phyloP scores from a whole-genome alignment of 2,113 vertebrate species.

The Hyperopisus bebe region DNA sequence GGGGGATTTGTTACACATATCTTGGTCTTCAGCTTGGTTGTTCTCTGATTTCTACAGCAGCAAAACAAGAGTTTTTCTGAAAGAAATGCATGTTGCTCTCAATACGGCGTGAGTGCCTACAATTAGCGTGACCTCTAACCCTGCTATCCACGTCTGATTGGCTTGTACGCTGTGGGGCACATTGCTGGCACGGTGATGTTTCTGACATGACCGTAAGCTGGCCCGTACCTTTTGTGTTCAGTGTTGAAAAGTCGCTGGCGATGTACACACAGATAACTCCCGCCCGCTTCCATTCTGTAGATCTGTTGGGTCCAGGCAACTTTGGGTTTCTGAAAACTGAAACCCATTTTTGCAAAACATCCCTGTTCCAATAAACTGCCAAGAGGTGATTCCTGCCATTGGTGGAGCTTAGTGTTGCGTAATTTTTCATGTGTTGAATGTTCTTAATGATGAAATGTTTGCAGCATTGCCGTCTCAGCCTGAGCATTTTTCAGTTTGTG shows the following conservation, averaged over 20 bases:
- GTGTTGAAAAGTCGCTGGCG: conserved; percentile 27
- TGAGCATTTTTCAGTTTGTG: not conserved
- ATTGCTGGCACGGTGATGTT: not conserved
- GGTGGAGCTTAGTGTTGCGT: conserved; percentile 19
- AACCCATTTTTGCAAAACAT: conserved; percentile 25
- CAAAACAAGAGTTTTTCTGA: conserved; percentile 64
- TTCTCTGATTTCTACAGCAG: conserved; percentile 41
- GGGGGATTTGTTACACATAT: not conserved
- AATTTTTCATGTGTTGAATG: conserved; percentile 6
- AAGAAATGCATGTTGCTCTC: conserved; percentile 61
- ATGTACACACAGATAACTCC: conserved; percentile 19
- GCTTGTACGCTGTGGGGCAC: not conserved
- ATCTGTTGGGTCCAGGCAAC: conserved; percentile 28
- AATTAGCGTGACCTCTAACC: conserved; percentile 66
- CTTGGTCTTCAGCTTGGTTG: not conserved
- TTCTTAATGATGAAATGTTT: not conserved
- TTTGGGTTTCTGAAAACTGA: conserved; percentile 19
- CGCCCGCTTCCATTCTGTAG: conserved; percentile 21
- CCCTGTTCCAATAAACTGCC: conserved; percentile 30
- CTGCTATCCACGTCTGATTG: conserved; percentile 66
- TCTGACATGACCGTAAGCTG: conserved; percentile 18
- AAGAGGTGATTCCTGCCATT: conserved; percentile 27
- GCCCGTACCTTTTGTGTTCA: conserved; percentile 19
- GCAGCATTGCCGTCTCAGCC: not conserved
- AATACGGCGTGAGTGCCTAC: conserved; percentile 55